Evolutionary conservation across 2,113 vertebrate species (phyloP), one percentile per base, ranked within the genome.

Genomic region (Desmodus rotundus): DNA sequence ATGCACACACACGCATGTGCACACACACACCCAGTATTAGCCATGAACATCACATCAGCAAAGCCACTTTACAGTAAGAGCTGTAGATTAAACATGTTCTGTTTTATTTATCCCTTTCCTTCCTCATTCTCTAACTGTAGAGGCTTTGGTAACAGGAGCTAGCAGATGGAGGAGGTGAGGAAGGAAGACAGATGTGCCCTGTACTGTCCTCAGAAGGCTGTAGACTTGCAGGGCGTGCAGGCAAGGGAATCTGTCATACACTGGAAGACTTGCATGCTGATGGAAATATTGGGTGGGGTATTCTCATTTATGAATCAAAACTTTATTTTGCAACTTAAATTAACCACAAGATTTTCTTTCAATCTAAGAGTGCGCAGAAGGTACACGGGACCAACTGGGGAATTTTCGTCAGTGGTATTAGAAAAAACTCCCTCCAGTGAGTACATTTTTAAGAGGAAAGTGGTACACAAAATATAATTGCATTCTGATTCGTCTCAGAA

Each of bases 331-430:
- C 54, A 92, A 95, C 36, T 92, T 94, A 31, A 92, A 92, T n/a
- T 80, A 92, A 92, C 58, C 85, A 63, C 68, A 87, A 22, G n/a
- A 45, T 70, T 91, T 76, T 87, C 70, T 87, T 91, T 70, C 9
- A 56, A 73, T 54, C 38, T 56, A 84, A 67, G 47, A 74, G 33
- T 93, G 54, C 45, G 67, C 83, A 89, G 76, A 89, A 82, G 56
- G 50, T 76, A 77, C 14, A 58, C 0, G 38, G 61, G 67, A 6
- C 45, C 17, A 63, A 54, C 22, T 50, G 12, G 84, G 68, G 78
- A 92, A 82, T 92, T 96, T 97, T 97, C 14, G 22, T 63, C 31
- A 73, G 80, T 90, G 74, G n/a, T 73, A 72, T 54, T 83, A 14
- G 41, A 26, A 52, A 96, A 95, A 94, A 91, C 36, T 89, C 12